Percentiles rank a stretch among this genome's conserved stretches.
Conservation (phyloP, 2,113 vertebrate species). For the Cephalopholis sonnerati region DNA sequence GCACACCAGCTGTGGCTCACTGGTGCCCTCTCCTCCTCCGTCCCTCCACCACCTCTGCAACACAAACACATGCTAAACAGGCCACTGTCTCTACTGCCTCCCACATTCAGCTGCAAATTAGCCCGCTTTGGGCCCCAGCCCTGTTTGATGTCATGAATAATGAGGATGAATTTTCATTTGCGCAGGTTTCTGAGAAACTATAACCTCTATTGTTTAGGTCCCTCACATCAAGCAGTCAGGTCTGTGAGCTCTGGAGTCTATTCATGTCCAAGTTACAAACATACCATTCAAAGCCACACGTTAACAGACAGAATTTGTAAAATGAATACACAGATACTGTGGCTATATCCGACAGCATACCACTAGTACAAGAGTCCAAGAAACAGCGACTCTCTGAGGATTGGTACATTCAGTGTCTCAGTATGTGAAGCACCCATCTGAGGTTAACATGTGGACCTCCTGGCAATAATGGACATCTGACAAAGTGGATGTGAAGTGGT, state of each 20-base stretch:
- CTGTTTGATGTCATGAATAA: constrained; percentile 89
- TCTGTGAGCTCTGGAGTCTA: constrained; percentile 35
- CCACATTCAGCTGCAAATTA: constrained; percentile 92
- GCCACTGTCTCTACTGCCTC: constrained; percentile 80
- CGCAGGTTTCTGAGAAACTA: constrained; percentile 73
- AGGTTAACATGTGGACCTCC: constrained; percentile 7
- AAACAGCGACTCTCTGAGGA: neutral
- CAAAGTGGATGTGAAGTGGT: constrained; percentile 47
- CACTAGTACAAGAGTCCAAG: neutral
- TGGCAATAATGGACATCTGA: constrained; percentile 32
- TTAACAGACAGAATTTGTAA: constrained; percentile 12
- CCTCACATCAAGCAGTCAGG: constrained; percentile 69
- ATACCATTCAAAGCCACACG: constrained; percentile 24
- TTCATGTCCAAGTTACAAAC: constrained; percentile 48
- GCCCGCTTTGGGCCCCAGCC: constrained; percentile 68
- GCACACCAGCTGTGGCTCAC: constrained; percentile 86
- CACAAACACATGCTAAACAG: constrained; percentile 89
- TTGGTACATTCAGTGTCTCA: neutral
- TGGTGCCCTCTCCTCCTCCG: constrained; percentile 82
- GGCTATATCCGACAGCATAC: neutral
- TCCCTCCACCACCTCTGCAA: constrained; percentile 82
- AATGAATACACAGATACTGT: neutral
- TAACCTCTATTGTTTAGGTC: constrained; percentile 72
- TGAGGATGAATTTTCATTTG: constrained; percentile 82
- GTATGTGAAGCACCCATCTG: constrained; percentile 5